These are phyloP conservation scores for Cephus nigrinus DNA, from an alignment of 2,888 invertebrate genomes.

Conservation along the genomic window DNA sequence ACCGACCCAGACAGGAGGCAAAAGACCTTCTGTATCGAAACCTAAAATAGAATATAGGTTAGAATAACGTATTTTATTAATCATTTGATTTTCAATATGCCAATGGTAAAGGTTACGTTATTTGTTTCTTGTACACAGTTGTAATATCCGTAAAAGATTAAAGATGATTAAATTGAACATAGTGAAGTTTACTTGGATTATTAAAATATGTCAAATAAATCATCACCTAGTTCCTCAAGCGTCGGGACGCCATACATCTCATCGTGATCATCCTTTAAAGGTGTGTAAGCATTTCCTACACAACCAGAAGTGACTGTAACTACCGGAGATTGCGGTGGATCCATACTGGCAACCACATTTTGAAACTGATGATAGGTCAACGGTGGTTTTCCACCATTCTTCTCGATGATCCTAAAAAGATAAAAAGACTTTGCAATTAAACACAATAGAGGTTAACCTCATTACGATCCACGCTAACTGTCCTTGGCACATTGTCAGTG, in stretches of 20 bases:
- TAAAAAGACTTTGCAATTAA: neutral
- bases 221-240: conserved; percentile 82
- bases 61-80: too few relatives aligned
- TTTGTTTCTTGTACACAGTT: neutral
- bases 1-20: conserved; percentile 81
- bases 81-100: too few relatives aligned
- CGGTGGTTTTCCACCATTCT: conserved; percentile 84
- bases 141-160: neutral
- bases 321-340: conserved; percentile 77
- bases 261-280: conserved; percentile 80
- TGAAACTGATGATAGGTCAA: conserved; percentile 90
- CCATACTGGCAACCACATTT: conserved; percentile 81
- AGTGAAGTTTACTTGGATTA: neutral
- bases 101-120: neutral
- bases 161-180: neutral
- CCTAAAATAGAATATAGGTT: conserved; percentile 66
- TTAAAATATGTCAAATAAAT: neutral
- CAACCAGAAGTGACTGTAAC: conserved; percentile 69
- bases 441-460: neutral
- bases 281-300: conserved; percentile 76
- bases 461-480: neutral
- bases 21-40: conserved; percentile 80
- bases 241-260: conserved; percentile 87
- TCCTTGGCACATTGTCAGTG: neutral
- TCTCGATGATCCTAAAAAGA: conserved; percentile 77